These are phyloP conservation scores for Schizopygopsis pylzovi DNA, from an alignment of 2,797 vertebrate genomes.

Conservation along the genomic window DNA sequence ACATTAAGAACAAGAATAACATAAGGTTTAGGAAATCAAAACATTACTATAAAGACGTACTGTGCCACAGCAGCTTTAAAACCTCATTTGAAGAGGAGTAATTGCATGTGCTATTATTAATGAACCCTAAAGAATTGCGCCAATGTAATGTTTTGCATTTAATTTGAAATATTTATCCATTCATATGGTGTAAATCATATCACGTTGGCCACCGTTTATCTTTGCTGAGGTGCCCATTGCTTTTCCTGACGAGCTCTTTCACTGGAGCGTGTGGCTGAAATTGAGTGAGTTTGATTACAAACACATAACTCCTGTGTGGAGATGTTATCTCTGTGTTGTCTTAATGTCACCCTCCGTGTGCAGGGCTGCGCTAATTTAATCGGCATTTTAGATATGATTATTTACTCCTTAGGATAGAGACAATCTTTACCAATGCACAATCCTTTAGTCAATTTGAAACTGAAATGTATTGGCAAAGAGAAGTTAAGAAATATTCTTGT, in stretches of 20 bases:
- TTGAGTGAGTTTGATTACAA: constrained; percentile 65
- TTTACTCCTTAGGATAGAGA: constrained; percentile 55
- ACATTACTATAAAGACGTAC: constrained; percentile 67
- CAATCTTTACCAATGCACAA: constrained; percentile 54
- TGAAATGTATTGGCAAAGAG: constrained; percentile 10
- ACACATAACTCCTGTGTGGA: constrained; percentile 53
- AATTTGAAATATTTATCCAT: constrained; percentile 79
- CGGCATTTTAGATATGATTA: constrained; percentile 61
- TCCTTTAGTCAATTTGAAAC: constrained; percentile 35
- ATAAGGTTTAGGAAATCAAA: constrained; percentile 78
- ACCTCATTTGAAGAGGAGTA: constrained; percentile 76
- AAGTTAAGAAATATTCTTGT: background rate
- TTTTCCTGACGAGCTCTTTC: constrained; percentile 56
- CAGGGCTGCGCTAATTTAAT: constrained; percentile 60
- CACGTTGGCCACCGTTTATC: constrained; percentile 69
- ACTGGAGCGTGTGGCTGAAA: constrained; percentile 56
- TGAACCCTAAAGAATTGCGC: constrained; percentile 62
- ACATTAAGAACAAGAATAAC: constrained; percentile 76
- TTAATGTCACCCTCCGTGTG: constrained; percentile 60
- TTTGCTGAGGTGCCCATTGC: constrained; percentile 65
- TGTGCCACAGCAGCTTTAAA: constrained; percentile 70
- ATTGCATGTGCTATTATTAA: constrained; percentile 76
- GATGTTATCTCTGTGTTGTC: constrained; percentile 62
- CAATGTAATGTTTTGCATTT: constrained; percentile 77
- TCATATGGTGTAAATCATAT: constrained; percentile 72